Percentiles rank a stretch among this genome's conserved stretches.
Conservation (phyloP, 2,113 vertebrate genomes). For the Pavo muticus region DNA sequence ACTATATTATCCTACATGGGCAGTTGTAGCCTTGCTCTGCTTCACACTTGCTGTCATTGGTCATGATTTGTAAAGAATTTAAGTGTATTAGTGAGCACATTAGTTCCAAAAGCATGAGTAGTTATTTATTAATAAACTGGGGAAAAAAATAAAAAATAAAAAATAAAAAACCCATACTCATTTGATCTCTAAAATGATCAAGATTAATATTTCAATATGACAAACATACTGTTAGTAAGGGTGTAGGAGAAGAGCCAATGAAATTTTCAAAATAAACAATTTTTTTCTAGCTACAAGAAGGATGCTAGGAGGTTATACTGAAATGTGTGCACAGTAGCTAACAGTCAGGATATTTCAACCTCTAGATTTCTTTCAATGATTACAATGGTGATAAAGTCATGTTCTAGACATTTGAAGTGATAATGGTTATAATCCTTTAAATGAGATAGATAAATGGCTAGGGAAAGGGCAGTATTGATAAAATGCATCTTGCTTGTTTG, state of each 20-base stretch:
- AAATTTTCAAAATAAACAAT: background rate
- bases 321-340: background rate
- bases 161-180: background rate
- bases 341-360: background rate
- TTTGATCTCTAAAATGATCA: background rate
- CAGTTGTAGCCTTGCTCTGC: background rate
- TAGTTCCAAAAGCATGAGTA: background rate
- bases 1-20: background rate
- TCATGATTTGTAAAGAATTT: constrained; percentile 37
- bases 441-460: background rate
- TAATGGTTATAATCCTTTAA: background rate
- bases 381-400: background rate
- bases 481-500: background rate
- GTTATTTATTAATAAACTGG: background rate
- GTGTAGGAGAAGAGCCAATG: background rate
- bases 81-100: background rate
- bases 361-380: background rate
- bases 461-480: background rate
- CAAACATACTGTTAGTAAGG: background rate
- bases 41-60: background rate
- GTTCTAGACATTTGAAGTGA: background rate
- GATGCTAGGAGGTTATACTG: background rate
- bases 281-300: background rate
- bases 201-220: background rate
- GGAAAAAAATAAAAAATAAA: background rate